Percentiles rank a stretch among this genome's conserved stretches.
Evolutionary conservation across 2,888 invertebrate genomes (phyloP).

Genomic region (Ariolimax columbianus): DNA sequence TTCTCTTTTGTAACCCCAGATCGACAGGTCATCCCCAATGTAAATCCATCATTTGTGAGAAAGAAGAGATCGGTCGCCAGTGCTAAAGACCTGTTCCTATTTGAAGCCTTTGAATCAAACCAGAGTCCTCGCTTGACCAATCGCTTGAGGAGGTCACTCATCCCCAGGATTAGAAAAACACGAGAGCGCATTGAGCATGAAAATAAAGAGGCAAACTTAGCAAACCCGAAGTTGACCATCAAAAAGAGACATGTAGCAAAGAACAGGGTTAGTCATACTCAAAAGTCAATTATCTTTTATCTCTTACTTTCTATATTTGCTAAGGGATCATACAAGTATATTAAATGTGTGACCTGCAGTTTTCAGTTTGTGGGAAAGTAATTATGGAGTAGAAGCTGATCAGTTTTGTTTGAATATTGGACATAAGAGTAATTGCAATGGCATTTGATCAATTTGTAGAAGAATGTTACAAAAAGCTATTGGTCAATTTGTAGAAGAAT

Average conservation of each 20-base stretch:
- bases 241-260: slow-evolving; percentile 50
- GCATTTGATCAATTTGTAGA: too few relatives aligned
- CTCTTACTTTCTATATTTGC: too few relatives aligned
- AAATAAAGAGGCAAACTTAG: slow-evolving; percentile 32
- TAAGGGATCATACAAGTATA: too few relatives aligned
- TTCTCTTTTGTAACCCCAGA: slow-evolving; percentile 58
- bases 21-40: slow-evolving; percentile 67
- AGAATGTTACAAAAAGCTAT: too few relatives aligned
- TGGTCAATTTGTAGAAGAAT: too few relatives aligned
- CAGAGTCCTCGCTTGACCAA: slow-evolving; percentile 55
- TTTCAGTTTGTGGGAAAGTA: too few relatives aligned
- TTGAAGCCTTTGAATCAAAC: slow-evolving; percentile 42
- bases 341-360: too few relatives aligned
- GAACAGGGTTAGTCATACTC: slow-evolving; percentile 5
- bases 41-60: slow-evolving; percentile 66
- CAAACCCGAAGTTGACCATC: slow-evolving; percentile 37
- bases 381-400: too few relatives aligned
- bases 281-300: neutral
- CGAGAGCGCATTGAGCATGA: slow-evolving; percentile 26
- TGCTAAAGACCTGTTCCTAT: slow-evolving; percentile 56
- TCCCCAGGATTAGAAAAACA: slow-evolving; percentile 51
- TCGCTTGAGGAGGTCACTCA: slow-evolving; percentile 52
- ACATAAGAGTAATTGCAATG: too few relatives aligned
- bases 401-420: too few relatives aligned
- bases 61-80: slow-evolving; percentile 59